Evolutionary conservation across 2,797 vertebrate genomes (phyloP).

Genomic region (Phaenicophaeus curvirostris): DNA sequence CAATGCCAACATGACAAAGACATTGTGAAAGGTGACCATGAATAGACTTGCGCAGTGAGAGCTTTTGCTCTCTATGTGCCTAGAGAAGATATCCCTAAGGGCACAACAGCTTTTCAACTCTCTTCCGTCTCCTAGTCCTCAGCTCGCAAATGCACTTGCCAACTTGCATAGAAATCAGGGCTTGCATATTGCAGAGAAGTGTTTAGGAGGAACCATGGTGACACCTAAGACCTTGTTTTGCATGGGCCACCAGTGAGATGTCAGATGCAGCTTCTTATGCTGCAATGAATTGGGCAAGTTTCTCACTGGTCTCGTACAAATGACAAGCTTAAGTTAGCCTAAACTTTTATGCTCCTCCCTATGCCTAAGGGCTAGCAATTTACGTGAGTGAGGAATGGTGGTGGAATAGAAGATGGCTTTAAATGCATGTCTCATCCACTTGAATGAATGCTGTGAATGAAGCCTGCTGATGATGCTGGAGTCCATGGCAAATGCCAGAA

Average conservation of each 20-base stretch:
- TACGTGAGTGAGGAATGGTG: background rate
- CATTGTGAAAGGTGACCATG: background rate
- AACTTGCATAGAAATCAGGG: background rate
- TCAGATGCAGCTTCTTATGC: background rate
- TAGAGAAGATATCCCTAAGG: background rate
- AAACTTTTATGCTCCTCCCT: background rate
- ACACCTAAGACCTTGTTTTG: background rate
- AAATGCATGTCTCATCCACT: background rate
- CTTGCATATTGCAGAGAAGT: background rate
- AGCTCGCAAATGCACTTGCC: background rate
- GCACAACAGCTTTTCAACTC: background rate
- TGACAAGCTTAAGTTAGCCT: background rate
- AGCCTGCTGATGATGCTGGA: background rate
- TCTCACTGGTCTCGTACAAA: background rate
- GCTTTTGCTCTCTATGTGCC: background rate
- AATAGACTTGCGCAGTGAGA: background rate
- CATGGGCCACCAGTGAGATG: fast-evolving
- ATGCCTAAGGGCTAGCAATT: background rate
- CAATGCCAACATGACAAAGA: background rate
- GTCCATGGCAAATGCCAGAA: background rate
- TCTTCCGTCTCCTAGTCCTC: background rate
- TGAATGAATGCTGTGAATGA: background rate
- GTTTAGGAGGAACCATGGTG: background rate
- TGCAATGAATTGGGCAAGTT: background rate
- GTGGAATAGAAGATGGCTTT: background rate